Conservation (phyloP, 2,797 vertebrate genomes). For the Sebastes kiyomatsui region DNA sequence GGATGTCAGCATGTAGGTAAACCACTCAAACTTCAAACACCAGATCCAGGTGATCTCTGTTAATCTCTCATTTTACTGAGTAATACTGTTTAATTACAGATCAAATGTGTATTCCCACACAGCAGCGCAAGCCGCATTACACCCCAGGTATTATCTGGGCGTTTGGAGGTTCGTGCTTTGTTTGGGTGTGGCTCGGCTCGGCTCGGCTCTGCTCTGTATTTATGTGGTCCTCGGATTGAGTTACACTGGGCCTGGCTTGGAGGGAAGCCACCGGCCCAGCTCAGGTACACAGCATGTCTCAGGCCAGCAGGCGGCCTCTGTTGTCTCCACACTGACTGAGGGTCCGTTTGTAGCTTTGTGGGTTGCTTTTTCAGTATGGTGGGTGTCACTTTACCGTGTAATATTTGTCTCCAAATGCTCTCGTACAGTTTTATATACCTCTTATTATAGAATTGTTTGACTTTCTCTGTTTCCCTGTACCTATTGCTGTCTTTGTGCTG, state of each 20-base stretch:
- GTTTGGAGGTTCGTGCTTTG: constrained; percentile 28
- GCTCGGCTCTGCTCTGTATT: constrained; percentile 32
- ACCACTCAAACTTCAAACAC: constrained; percentile 26
- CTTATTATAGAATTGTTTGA: too few species aligned
- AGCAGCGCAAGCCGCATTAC: constrained; percentile 7
- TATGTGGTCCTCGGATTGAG: constrained; percentile 24
- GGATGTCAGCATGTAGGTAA: constrained; percentile 22
- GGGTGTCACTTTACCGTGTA: neutral
- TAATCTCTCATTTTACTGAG: constrained; percentile 25
- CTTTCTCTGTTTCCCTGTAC: neutral
- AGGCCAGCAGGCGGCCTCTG: neutral
- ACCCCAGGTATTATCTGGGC: constrained; percentile 3
- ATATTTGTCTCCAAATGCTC: neutral
- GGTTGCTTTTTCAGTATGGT: too few species aligned
- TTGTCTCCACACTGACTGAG: neutral
- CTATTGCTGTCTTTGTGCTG: neutral
- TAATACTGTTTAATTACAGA: constrained; percentile 48
- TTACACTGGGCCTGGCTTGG: constrained; percentile 64
- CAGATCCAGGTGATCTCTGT: constrained; percentile 6
- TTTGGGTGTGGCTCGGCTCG: constrained; percentile 31
- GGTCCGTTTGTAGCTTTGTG: neutral
- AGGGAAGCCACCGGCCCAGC: constrained; percentile 45
- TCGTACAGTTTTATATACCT: too few species aligned
- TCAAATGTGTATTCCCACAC: constrained; percentile 19
- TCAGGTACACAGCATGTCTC: constrained; percentile 53